Conservation (phyloP, 2,888 invertebrate genomes). For the Panopea generosa region DNA sequence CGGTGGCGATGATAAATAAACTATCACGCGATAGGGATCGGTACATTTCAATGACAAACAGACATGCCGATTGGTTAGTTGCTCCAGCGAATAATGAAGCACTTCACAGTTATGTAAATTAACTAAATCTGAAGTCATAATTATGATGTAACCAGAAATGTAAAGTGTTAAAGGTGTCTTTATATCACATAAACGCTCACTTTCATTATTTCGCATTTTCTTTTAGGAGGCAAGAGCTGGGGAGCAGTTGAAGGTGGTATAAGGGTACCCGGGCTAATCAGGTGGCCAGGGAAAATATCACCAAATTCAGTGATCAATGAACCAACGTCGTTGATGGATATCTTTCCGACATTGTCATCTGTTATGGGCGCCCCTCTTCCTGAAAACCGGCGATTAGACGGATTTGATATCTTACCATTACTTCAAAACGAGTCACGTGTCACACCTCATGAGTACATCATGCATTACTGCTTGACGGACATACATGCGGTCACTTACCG, state of each 20-base stretch:
- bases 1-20: no score
- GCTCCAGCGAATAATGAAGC: no score
- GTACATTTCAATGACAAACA: no score
- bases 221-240: constrained; percentile 79
- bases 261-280: constrained; percentile 79
- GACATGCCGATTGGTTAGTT: no score
- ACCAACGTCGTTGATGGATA: constrained; percentile 81
- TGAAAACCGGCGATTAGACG: constrained; percentile 77
- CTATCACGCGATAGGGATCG: no score
- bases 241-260: constrained; percentile 83
- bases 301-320: background rate
- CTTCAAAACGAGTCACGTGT: constrained; percentile 56
- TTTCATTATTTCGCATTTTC: no score
- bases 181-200: no score
- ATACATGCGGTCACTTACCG: constrained; percentile 73
- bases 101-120: no score
- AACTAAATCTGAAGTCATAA: no score
- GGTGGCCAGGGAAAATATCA: constrained; percentile 11
- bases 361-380: constrained; percentile 66
- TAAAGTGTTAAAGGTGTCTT: no score
- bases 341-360: constrained; percentile 81
- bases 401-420: constrained; percentile 78
- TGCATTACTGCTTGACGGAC: constrained; percentile 82
- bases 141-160: no score
- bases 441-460: constrained; percentile 78